A percentile compares a stretch with the other conserved stretches of the same genome.
These are phyloP conservation scores for Pristionchus fissidentatus DNA, from an alignment of 2,888 invertebrate species.

Conservation along the genomic window DNA sequence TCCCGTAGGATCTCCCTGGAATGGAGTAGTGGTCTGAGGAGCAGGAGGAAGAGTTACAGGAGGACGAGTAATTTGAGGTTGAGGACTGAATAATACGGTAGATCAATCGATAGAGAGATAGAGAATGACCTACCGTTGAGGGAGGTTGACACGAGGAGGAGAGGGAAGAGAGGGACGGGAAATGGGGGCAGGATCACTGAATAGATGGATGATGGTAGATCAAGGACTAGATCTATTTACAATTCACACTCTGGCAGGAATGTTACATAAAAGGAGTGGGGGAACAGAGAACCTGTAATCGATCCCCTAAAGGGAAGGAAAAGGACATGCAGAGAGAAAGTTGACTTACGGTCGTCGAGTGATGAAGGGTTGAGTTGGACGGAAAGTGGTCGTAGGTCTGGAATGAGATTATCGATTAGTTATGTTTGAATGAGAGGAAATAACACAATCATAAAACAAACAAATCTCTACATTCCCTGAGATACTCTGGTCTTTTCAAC, in stretches of 20 bases:
- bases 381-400: conserved; percentile 40
- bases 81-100: not conserved
- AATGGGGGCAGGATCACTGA: conserved; percentile 22
- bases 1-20: conserved; percentile 58
- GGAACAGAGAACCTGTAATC: conserved; percentile 2
- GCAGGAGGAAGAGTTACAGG: conserved; percentile 48
- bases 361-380: conserved; percentile 31
- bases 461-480: too few relatives aligned
- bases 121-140: conserved; percentile 32
- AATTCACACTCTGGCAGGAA: conserved; percentile 9
- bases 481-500: too few relatives aligned
- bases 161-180: conserved; percentile 41
- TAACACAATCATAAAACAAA: too few relatives aligned
- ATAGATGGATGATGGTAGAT: not conserved
- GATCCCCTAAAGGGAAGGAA: not conserved
- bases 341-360: conserved; percentile 34
- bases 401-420: too few relatives aligned
- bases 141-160: conserved; percentile 42
- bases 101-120: not conserved
- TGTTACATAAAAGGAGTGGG: conserved; percentile 1
- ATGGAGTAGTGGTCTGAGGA: conserved; percentile 56
- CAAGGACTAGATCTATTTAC: conserved; percentile 12
- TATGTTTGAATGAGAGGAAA: too few relatives aligned
- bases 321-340: conserved; percentile 1
- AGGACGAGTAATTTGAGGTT: conserved; percentile 36